Base-by-base conservation (phyloP, 2,888 invertebrate species). In the Mythimna albipuncta region DNA sequence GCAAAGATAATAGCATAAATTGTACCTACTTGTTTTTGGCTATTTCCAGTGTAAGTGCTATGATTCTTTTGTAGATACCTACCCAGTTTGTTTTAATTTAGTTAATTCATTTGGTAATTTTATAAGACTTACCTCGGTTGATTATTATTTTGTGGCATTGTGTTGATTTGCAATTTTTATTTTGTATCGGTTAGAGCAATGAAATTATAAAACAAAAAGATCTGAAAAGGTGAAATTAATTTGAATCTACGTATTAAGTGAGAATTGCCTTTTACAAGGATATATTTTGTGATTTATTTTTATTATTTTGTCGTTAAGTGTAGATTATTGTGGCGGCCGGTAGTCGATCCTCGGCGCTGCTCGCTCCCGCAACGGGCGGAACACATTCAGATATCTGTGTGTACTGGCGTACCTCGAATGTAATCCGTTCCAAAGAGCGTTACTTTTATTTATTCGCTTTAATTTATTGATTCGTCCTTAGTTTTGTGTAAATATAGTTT, bases 341-440 rank as follows among this genome's bases (percentile, higher is more conserved):
- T 74, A 70, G 65, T 77, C 38, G 63, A 77, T 47, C 73, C 59
- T 75, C 80, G 81, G 82, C 82, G 76, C 74, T 47, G 35, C 74
- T 75, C 74, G 84, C 74, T 77, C 79, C 55, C 73, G 72, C 69
- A 80, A 72, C 70, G 85, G 81, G 72, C 87, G 89, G 90, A 85
- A 85, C 85, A 83, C 87, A 86, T 88, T 87, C 87, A 77, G 77
- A 78, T 75, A 76, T 64, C 80, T 72, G 79, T 83, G 80, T 85
- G 86, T 87, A 85, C 86, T 75, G 80, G 76, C 84, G 90, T 90
- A 93, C 93, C 92, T 93, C 92, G 92, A 91, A 91, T 90, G 91
- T 89, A 91, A 92, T 91, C 93, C 91, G 94, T 93, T 94, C 95
- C 95, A 95, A 95, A 95, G 95, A 94, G 93, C 93, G 92, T 82